Percentiles rank a stretch among this genome's conserved stretches.
Evolutionary conservation across 1,140 invertebrate genomes (phyloP).

Genomic region (Anthonomus grandis): DNA sequence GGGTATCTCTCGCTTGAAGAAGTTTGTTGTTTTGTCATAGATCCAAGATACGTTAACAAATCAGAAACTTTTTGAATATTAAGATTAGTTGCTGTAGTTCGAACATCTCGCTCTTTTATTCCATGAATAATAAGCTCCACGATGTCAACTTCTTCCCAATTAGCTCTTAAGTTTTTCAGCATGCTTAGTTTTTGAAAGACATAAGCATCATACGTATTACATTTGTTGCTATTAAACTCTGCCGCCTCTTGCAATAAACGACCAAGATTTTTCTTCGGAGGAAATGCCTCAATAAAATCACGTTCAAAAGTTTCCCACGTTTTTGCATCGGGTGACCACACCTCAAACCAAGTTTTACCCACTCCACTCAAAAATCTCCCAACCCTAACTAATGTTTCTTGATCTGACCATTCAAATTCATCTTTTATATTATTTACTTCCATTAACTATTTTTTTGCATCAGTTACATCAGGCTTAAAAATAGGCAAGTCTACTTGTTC

Average conservation of each 20-base stretch:
- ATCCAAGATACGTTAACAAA: not conserved
- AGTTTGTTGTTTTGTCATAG: slow-evolving; percentile 1
- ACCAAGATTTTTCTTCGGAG: slow-evolving; percentile 18
- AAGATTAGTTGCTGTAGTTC: not conserved
- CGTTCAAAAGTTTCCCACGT: slow-evolving; percentile 19
- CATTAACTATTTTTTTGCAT: slow-evolving; percentile 13
- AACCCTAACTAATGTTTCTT: slow-evolving; percentile 18
- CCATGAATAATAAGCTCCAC: slow-evolving; percentile 24
- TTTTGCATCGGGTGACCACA: slow-evolving; percentile 14
- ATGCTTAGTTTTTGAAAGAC: slow-evolving; percentile 14
- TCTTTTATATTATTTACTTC: slow-evolving; percentile 10
- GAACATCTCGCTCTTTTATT: slow-evolving; percentile 18
- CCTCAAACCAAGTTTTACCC: slow-evolving; percentile 14
- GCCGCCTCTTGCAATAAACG: slow-evolving; percentile 13
- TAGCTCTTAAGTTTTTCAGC: too few species aligned
- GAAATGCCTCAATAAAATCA: slow-evolving; percentile 25
- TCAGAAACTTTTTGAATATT: not conserved
- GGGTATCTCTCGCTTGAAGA: too few species aligned
- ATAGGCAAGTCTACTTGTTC: slow-evolving; percentile 17
- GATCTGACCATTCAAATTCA: not conserved
- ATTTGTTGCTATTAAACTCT: slow-evolving; percentile 7
- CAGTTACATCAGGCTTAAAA: slow-evolving; percentile 8
- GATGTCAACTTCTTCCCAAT: too few species aligned
- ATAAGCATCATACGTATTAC: slow-evolving; percentile 21
- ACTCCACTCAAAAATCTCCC: slow-evolving; percentile 14